Conservation (phyloP, 2,888 invertebrate species). For the Idaea straminata region DNA sequence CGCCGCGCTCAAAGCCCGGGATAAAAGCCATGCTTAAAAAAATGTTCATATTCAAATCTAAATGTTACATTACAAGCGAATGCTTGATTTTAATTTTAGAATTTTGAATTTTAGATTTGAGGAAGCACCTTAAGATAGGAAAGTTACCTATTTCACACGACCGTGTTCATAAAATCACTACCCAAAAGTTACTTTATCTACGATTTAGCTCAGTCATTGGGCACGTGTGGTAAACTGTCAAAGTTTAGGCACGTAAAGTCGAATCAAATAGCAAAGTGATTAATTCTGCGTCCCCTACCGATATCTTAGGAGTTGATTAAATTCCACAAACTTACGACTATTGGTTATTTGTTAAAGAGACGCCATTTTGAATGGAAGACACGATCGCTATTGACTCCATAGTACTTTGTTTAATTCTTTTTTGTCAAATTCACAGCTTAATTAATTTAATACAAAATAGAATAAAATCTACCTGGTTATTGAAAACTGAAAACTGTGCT, state of each 20-base stretch:
- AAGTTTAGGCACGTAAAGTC: slow-evolving; percentile 38
- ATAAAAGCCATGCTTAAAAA: too few species aligned
- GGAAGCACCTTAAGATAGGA: too few species aligned
- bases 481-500: too few species aligned
- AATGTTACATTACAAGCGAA: too few species aligned
- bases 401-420: too few species aligned
- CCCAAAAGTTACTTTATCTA: neutral
- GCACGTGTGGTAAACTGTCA: slow-evolving; percentile 41
- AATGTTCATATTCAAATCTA: too few species aligned
- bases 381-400: neutral
- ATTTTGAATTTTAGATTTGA: too few species aligned
- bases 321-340: slow-evolving; percentile 44
- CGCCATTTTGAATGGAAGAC: slow-evolving; percentile 14
- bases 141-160: neutral
- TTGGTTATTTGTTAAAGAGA: neutral
- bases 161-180: neutral
- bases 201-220: neutral
- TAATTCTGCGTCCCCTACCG: slow-evolving; percentile 55
- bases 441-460: too few species aligned
- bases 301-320: slow-evolving; percentile 72
- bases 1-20: too few species aligned
- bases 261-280: slow-evolving; percentile 45
- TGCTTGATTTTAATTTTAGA: too few species aligned
- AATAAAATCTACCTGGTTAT: too few species aligned
- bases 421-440: too few species aligned